These are phyloP conservation scores for Cryptotermes secundus DNA, from an alignment of 1,140 invertebrate species.

Conservation along the genomic window DNA sequence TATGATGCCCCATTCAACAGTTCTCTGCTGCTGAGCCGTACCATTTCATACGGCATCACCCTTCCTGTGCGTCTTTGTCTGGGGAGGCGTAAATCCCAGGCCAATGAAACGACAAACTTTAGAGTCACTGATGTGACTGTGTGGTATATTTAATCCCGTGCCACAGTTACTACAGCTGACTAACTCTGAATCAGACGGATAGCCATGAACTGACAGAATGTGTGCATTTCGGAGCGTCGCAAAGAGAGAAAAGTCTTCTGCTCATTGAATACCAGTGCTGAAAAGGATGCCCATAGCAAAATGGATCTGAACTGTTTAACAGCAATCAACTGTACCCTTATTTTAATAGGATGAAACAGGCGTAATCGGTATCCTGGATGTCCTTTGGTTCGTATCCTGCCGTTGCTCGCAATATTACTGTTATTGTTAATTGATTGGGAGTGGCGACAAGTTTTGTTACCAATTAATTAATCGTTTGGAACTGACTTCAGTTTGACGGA, in stretches of 20 bases:
- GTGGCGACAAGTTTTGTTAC: background rate
- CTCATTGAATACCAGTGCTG: background rate
- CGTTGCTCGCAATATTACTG: background rate
- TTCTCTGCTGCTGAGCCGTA: no score
- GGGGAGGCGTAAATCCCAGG: no score
- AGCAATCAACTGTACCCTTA: background rate
- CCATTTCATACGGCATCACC: no score
- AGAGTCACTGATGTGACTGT: background rate
- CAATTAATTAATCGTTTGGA: constrained; percentile 16
- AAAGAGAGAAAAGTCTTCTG: background rate
- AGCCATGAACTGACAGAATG: background rate
- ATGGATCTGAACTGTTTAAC: background rate
- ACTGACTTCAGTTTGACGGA: background rate
- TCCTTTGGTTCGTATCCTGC: background rate
- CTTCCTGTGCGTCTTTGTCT: no score
- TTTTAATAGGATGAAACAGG: background rate
- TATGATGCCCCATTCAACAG: no score
- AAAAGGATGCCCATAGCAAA: background rate
- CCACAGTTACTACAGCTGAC: background rate
- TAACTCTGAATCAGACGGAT: background rate
- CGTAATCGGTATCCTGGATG: background rate
- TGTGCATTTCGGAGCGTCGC: background rate
- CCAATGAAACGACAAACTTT: no score
- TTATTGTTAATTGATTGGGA: background rate
- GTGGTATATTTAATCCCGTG: background rate